Conservation (phyloP, 37 sponge, comb jelly and placozoan genomes). For the Eunapius fragilis region DNA sequence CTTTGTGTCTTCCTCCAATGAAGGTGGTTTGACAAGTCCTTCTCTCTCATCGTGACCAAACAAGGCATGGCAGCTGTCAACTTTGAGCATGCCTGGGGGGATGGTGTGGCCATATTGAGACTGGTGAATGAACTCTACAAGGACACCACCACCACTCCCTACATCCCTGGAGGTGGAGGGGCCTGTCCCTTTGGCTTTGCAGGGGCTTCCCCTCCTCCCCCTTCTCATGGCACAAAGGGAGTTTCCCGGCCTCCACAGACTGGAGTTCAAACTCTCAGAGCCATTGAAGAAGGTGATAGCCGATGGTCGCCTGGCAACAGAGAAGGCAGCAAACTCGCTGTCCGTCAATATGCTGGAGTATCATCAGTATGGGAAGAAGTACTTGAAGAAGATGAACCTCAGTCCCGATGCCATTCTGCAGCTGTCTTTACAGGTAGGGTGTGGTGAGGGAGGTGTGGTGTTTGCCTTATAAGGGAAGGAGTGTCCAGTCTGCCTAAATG, state of each 20-base stretch:
- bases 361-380: conserved; percentile 63
- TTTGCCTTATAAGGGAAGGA: neutral
- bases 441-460: neutral
- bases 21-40: conserved; percentile 98
- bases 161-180: neutral
- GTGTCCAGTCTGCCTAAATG: neutral
- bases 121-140: conserved; percentile 86
- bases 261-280: conserved; percentile 66
- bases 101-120: conserved; percentile 93
- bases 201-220: neutral
- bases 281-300: conserved; percentile 48
- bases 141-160: conserved; percentile 24
- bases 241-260: conserved; percentile 13
- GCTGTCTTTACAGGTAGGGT: conserved; percentile 81
- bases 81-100: conserved; percentile 99
- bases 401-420: conserved; percentile 91
- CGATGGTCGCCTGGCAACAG: conserved; percentile 45
- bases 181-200: neutral
- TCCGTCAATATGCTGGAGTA: conserved; percentile 53
- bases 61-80: conserved; percentile 73
- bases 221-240: conserved; percentile 8
- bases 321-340: conserved; percentile 39
- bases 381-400: conserved; percentile 68
- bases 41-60: conserved; percentile 79
- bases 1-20: neutral